Conservation (phyloP, 2,888 invertebrate species). For the Lasiommata megera region DNA sequence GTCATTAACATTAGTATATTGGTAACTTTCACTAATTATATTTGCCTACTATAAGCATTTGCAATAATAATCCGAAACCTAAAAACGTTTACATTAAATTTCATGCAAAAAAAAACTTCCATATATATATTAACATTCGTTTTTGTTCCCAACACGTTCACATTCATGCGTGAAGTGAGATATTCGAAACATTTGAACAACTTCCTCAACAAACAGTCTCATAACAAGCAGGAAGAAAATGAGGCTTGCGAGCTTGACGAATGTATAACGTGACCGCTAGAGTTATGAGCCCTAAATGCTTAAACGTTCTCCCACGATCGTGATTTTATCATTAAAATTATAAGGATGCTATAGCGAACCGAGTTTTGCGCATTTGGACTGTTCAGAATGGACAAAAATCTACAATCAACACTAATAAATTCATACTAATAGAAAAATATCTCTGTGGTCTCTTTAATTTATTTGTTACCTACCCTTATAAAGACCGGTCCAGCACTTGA, state of each 20-base stretch:
- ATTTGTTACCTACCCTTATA: too few relatives aligned
- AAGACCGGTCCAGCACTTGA: too few relatives aligned
- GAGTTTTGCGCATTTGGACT: background rate
- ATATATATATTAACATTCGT: background rate
- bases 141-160: conserved; percentile 8
- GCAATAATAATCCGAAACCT: background rate
- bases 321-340: conserved; percentile 40
- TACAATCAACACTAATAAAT: too few relatives aligned
- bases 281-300: conserved; percentile 41
- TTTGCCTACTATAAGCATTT: too few relatives aligned
- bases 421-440: too few relatives aligned
- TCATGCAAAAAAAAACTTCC: background rate
- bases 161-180: conserved; percentile 14
- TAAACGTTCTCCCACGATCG: conserved; percentile 38
- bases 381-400: background rate
- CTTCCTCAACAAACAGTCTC: conserved; percentile 33
- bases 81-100: background rate
- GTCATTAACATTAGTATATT: too few relatives aligned
- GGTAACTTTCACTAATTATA: too few relatives aligned
- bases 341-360: conserved; percentile 31
- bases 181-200: conserved; percentile 16
- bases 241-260: conserved; percentile 48
- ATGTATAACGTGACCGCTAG: conserved; percentile 55
- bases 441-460: too few relatives aligned
- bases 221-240: conserved; percentile 44